These are phyloP conservation scores for Leptinotarsa undecemlineata DNA, from an alignment of 1,140 invertebrate species.

Conservation along the genomic window DNA sequence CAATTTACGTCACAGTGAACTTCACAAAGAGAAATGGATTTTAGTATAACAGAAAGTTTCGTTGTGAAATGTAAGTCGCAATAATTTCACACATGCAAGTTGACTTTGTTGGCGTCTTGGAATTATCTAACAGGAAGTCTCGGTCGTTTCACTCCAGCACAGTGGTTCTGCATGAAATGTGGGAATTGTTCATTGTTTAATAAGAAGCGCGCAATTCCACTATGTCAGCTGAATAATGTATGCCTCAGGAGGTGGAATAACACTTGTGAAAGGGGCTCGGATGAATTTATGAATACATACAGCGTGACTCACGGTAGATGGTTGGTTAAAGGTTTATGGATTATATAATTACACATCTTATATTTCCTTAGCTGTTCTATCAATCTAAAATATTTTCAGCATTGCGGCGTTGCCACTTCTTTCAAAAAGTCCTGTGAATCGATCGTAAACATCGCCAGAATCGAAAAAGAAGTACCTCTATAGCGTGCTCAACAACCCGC, in stretches of 20 bases:
- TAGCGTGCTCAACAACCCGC: no score
- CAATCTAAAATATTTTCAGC: no score
- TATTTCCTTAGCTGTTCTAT: no score
- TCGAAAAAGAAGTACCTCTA: no score
- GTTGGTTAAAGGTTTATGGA: no score
- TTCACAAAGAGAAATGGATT: conserved; percentile 6
- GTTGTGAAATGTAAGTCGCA: background rate
- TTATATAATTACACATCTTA: no score
- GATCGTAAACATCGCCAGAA: no score
- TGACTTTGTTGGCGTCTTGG: background rate
- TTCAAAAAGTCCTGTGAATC: no score
- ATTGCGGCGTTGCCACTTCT: no score
- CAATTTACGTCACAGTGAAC: background rate
- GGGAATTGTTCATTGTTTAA: conserved; percentile 23
- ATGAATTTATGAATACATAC: background rate
- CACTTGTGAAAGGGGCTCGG: background rate
- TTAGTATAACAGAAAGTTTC: background rate
- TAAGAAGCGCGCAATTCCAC: background rate
- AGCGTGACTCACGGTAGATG: no score
- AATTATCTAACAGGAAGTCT: conserved; percentile 5
- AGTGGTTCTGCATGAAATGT: conserved; percentile 19
- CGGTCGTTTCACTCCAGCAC: background rate
- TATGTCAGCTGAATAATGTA: background rate
- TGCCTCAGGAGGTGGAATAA: background rate
- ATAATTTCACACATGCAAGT: conserved; percentile 5